Evolutionary conservation across 2,797 vertebrate species (phyloP).

Genomic region (Acrossocheilus fasciatus): DNA sequence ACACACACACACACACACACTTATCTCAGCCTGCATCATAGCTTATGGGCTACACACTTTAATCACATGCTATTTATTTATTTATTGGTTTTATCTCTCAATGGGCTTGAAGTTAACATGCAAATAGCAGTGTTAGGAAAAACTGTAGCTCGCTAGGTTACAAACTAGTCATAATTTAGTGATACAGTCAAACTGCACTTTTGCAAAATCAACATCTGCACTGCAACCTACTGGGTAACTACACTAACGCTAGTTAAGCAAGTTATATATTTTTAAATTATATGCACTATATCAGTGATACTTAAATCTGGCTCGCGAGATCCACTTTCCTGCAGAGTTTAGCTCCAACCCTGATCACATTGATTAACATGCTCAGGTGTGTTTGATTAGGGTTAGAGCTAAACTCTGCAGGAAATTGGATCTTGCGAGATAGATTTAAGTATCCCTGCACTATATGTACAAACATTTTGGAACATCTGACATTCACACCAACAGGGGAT

Average conservation of each 20-base stretch:
- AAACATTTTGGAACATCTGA: neutral
- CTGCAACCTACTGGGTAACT: neutral
- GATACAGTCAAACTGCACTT: neutral
- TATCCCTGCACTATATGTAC: neutral
- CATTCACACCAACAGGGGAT: neutral
- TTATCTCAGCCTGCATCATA: slow-evolving; percentile 14
- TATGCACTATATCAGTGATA: neutral
- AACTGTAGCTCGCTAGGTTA: neutral
- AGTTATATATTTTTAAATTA: neutral
- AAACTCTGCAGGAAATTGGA: no score
- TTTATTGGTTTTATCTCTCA: slow-evolving; percentile 37
- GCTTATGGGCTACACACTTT: slow-evolving; percentile 43
- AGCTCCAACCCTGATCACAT: no score
- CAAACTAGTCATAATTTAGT: neutral
- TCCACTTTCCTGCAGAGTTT: no score
- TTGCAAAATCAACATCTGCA: neutral
- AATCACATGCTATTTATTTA: slow-evolving; percentile 34
- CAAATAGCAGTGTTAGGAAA: slow-evolving; percentile 6
- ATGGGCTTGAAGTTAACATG: neutral
- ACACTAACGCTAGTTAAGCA: neutral
- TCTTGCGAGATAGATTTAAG: no score
- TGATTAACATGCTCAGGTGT: no score
- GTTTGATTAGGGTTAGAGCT: no score
- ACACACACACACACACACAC: slow-evolving; percentile 8
- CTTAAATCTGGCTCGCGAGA: no score